These are phyloP conservation scores for Conus betulinus DNA, from an alignment of 1,140 invertebrate species.

Conservation along the genomic window DNA sequence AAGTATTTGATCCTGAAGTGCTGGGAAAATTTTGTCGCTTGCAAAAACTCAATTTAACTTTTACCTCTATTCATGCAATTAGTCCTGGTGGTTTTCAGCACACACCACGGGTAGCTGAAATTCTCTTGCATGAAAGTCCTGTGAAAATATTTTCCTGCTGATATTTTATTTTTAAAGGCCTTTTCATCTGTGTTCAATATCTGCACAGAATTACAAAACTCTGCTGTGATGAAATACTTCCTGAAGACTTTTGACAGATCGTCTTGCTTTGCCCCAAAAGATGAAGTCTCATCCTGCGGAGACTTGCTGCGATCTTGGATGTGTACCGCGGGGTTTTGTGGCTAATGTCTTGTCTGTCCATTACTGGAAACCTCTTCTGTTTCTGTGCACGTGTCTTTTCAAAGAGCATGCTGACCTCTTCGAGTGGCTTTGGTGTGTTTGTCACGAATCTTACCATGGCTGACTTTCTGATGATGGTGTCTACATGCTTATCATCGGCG, in stretches of 20 bases:
- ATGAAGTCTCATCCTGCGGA: conserved; percentile 55
- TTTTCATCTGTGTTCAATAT: conserved; percentile 20
- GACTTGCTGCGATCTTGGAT: conserved; percentile 44
- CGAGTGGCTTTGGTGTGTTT: conserved; percentile 44
- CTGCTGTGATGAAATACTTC: conserved; percentile 49
- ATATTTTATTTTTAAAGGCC: background rate
- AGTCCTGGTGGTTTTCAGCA: background rate
- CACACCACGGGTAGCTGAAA: background rate
- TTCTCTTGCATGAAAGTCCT: background rate
- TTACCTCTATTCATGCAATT: background rate
- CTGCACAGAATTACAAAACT: conserved; percentile 43
- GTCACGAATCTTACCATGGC: conserved; percentile 50
- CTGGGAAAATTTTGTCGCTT: conserved; percentile 17
- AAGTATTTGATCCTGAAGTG: background rate
- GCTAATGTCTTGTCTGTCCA: conserved; percentile 44
- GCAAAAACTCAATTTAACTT: conserved; percentile 1
- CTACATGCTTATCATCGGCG: conserved; percentile 33
- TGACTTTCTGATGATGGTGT: conserved; percentile 44
- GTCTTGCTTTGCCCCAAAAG: conserved; percentile 28
- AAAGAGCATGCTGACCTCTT: background rate
- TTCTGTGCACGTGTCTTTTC: conserved; percentile 32
- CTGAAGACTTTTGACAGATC: conserved; percentile 28
- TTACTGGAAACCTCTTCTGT: conserved; percentile 50
- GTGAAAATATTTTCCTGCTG: background rate
- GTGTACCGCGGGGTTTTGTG: conserved; percentile 47